Evolutionary conservation across 2,113 vertebrate genomes (phyloP).

Genomic region (Malurus cyaneus): DNA sequence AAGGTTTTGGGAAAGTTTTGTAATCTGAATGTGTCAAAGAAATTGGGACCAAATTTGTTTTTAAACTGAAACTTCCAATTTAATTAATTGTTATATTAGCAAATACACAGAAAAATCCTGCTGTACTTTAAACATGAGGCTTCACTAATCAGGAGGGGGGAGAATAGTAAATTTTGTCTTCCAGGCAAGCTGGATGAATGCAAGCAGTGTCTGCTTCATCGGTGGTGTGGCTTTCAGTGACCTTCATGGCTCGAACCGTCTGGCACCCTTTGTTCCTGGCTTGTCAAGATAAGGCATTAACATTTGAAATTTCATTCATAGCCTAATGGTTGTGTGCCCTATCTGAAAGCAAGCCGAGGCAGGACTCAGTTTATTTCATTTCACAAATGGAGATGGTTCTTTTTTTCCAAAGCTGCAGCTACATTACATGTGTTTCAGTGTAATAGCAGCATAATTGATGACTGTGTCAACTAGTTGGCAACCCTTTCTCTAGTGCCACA

Average conservation of each 20-base stretch:
- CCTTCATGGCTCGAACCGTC: background rate
- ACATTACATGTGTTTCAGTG: background rate
- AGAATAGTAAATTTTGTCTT: background rate
- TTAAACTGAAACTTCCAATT: background rate
- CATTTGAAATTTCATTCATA: background rate
- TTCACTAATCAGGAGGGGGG: background rate
- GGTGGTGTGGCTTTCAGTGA: background rate
- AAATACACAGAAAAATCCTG: background rate
- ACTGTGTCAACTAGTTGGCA: background rate
- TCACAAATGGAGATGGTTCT: background rate
- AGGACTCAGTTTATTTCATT: background rate
- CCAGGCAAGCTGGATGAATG: background rate
- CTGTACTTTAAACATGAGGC: background rate
- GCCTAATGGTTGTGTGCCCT: background rate
- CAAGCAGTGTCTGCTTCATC: background rate
- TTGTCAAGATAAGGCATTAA: background rate
- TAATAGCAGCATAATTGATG: constrained; percentile 45
- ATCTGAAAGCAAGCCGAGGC: background rate
- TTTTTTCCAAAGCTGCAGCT: constrained; percentile 11
- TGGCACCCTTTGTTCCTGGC: background rate
- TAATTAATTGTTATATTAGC: background rate
- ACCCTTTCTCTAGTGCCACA: background rate
- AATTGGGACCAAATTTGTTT: background rate
- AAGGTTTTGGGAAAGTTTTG: background rate
- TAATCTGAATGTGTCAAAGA: background rate